Conservation (phyloP, 2,113 vertebrate species). For the Scalopus aquaticus region DNA sequence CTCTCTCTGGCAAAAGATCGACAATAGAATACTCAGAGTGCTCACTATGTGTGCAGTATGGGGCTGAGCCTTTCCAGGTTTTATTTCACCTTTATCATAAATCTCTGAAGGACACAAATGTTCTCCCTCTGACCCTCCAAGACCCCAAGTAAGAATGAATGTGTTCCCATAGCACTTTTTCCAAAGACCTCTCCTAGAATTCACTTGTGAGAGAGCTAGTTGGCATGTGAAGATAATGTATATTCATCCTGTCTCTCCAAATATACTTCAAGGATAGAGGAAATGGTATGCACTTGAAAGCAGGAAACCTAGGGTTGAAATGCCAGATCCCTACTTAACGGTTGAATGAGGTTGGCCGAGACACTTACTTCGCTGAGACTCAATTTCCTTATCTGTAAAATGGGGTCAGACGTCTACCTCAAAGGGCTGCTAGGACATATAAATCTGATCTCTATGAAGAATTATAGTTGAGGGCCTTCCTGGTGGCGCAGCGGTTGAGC, state of each 20-base stretch:
- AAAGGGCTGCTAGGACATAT: neutral
- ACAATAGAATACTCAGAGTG: neutral
- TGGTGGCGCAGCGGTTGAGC: too few relatives aligned
- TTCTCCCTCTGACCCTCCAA: neutral
- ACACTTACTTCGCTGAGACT: neutral
- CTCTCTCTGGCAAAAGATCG: neutral
- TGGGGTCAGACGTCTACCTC: neutral
- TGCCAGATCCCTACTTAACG: neutral
- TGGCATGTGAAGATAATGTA: fast-evolving
- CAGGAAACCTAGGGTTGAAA: neutral
- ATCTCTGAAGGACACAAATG: neutral
- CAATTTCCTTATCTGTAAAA: neutral
- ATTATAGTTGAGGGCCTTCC: neutral
- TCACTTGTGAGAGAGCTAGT: neutral
- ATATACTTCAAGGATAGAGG: neutral
- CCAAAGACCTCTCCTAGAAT: neutral
- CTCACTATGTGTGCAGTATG: too few relatives aligned
- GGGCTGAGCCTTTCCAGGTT: neutral
- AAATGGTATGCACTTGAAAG: neutral
- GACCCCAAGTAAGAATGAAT: neutral
- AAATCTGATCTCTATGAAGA: neutral
- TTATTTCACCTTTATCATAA: neutral
- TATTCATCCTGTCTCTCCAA: neutral
- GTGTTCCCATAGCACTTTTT: neutral
- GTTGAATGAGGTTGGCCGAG: neutral